Evolutionary conservation across 2,113 vertebrate species (phyloP), one percentile per base, ranked within the genome.

Genomic region (Lophotis ruficrista): DNA sequence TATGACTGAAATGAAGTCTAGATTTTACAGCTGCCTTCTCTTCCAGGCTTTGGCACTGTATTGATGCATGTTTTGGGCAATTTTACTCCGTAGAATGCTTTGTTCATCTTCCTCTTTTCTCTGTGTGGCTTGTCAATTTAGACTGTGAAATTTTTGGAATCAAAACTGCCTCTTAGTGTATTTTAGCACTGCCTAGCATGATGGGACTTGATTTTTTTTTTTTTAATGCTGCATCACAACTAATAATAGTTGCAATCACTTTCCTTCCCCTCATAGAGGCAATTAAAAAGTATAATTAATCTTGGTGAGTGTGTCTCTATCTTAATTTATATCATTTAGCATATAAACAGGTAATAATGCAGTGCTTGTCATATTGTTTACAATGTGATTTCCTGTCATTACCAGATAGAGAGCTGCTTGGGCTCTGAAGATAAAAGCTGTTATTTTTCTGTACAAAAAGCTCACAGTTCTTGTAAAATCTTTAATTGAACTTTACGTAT

Each of bases 191-290:
- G 62, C 35, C 20, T 48, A 43, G n/a, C 60, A 20, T 72, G 77
- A 86, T 16, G 17, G 8, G 15, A 73, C 31, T 22, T 31, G 17
- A 14, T 57, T 43, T 11, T 43, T 47, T 45, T 41, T 73, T 69
- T 68, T 24, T 24, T 9, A 71, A 25, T 56, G 16, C 68, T 89
- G 24, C 38, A 65, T 56, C 87, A 27, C 38, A 75, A 22, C 43
- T 84, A 88, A 84, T 82, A 53, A 81, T 90, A 87, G n/a, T 73
- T 90, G 47, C 79, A 80, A 68, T 92, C 64, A 62, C 37, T 90
- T 95, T 64, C 45, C 61, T 82, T 90, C 51, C 58, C 33, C 48
- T 93, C 43, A 20, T 66, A 94, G 72, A 88, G 53, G 31, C 50
- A 83, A 57, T 95, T 80, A 54, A 10, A 80, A 94, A 93, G 78